These are phyloP conservation scores for Thymelicus sylvestris DNA, from an alignment of 2,888 invertebrate genomes.

Conservation along the genomic window DNA sequence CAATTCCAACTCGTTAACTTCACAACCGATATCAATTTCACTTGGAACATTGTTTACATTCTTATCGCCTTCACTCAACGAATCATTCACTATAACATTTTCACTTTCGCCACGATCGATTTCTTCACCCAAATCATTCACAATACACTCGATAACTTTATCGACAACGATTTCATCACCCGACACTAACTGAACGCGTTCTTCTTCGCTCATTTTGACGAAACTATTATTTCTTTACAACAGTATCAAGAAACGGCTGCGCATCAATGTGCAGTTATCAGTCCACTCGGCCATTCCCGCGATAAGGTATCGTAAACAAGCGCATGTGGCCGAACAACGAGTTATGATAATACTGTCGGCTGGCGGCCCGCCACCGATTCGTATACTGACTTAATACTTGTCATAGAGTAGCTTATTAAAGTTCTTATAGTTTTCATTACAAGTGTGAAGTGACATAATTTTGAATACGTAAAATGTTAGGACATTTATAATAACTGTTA, in stretches of 20 bases:
- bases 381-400: slow-evolving; percentile 61
- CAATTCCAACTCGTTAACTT: slow-evolving; percentile 19
- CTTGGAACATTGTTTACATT: slow-evolving; percentile 34
- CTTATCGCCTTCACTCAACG: neutral
- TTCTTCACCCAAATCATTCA: slow-evolving; percentile 9
- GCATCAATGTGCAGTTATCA: slow-evolving; percentile 49
- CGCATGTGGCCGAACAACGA: slow-evolving; percentile 45
- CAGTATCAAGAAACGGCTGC: slow-evolving; percentile 20
- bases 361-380: slow-evolving; percentile 53
- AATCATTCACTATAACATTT: neutral
- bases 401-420: slow-evolving; percentile 21
- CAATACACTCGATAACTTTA: neutral
- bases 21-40: slow-evolving; percentile 36
- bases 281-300: slow-evolving; percentile 49
- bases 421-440: too few species aligned
- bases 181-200: slow-evolving; percentile 48
- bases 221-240: slow-evolving; percentile 15
- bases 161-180: slow-evolving; percentile 14
- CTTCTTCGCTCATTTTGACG: slow-evolving; percentile 63
- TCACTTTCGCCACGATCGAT: slow-evolving; percentile 16
- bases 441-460: too few species aligned
- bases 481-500: too few species aligned
- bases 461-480: too few species aligned
- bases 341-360: slow-evolving; percentile 51
- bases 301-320: slow-evolving; percentile 57